Evolutionary conservation across 2,113 vertebrate species (phyloP), one percentile per base, ranked within the genome.

Genomic region (Garra rufa): DNA sequence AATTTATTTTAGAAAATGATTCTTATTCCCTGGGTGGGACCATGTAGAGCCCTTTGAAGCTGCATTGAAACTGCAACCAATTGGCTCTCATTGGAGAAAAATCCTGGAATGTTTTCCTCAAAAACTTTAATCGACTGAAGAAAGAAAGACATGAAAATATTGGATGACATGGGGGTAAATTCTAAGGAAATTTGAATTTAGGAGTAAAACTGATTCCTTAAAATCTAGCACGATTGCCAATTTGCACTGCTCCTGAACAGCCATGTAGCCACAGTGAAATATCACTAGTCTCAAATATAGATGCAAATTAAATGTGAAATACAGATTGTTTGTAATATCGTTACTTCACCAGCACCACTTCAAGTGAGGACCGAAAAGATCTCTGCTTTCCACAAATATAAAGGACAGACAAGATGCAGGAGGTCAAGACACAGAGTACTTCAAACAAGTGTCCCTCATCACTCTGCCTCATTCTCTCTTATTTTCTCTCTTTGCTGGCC

Each of bases 371-470:
- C n/a, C 28, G 43, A 74, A 48, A 74, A 48, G 71, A 50, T 26
- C 7, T 46, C 41, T 9, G 2, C 13, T n/a, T n/a, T 52, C 21
- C 50, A 52, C 50, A 52, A 8, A 50, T 17, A 48, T 50, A 15
- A 50, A 48, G 46, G 48, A 76, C 24, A 24, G 59, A 10, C 61
- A 43, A 28, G 46, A 69, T 65, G 17, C 46, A 71, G 38, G 52
- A 70, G 81, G 81, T 30, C 52, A 81, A 78, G 19, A 81, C n/a
- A 55, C 26, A 46, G 46, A 63, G 4, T 21, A 46, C 83, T 81
- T 76, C 41, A 44, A 48, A 79, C 67, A 55, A 82, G 73, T 83
- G 52, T 85, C 24, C 50, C 69, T 83, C 75, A 77, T 83, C 87
- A 75, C 26, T 44, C 81, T 85, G 48, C 59, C 46, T 30, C 28